Conservation (phyloP, 2,888 invertebrate genomes). For the Slavum lentiscoides region DNA sequence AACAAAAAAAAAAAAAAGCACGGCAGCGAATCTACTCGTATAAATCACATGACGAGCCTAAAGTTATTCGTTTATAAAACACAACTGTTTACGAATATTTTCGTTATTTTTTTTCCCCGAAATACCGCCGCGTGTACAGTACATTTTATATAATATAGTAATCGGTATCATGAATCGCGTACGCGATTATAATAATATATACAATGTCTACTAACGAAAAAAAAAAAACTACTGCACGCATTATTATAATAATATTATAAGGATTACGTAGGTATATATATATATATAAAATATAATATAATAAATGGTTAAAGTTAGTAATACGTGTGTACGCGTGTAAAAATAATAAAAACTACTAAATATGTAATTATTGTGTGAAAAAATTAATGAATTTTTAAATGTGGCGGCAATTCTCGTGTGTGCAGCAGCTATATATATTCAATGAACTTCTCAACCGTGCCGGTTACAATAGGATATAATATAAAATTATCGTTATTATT, state of each 20-base stretch:
- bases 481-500: slow-evolving; percentile 52
- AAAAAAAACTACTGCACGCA: too few relatives aligned
- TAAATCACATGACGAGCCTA: too few relatives aligned
- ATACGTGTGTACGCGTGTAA: slow-evolving; percentile 16
- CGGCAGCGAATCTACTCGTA: too few relatives aligned
- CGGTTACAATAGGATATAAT: slow-evolving; percentile 40
- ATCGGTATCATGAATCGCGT: too few relatives aligned
- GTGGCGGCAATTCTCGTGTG: slow-evolving; percentile 2
- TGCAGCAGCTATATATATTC: slow-evolving; percentile 10
- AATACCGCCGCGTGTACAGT: too few relatives aligned
- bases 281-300: not conserved
- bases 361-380: slow-evolving; percentile 53
- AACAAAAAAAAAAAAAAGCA: too few relatives aligned
- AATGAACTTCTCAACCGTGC: slow-evolving; percentile 51
- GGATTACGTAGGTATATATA: not conserved
- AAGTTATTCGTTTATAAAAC: too few relatives aligned
- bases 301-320: not conserved
- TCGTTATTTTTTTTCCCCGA: too few relatives aligned
- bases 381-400: slow-evolving; percentile 51
- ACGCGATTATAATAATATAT: too few relatives aligned
- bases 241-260: not conserved
- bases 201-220: too few relatives aligned
- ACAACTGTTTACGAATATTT: too few relatives aligned
- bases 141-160: too few relatives aligned
- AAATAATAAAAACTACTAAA: slow-evolving; percentile 14